phyloP scores from a whole-genome alignment of 2,888 invertebrate genomes.

The Lordiphosa andalusiaca region DNA sequence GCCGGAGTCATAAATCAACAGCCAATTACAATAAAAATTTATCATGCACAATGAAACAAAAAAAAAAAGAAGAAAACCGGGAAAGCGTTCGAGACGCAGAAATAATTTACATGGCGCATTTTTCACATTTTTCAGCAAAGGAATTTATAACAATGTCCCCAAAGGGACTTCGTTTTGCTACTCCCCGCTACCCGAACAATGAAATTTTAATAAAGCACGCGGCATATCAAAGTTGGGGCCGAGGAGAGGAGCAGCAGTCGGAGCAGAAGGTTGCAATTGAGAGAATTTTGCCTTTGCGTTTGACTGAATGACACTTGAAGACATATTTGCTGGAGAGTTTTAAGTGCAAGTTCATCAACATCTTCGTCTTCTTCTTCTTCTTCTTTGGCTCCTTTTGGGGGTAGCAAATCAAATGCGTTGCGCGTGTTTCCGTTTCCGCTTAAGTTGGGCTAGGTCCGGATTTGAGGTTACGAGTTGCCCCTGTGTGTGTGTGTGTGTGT shows the following conservation, averaged over 20 bases:
- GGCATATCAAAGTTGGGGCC: slow-evolving; percentile 46
- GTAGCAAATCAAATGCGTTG: slow-evolving; percentile 65
- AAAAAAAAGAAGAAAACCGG: slow-evolving; percentile 2
- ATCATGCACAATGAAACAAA: slow-evolving; percentile 68
- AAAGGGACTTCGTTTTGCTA: slow-evolving; percentile 49
- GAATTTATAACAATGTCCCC: slow-evolving; percentile 73
- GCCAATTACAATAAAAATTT: slow-evolving; percentile 75
- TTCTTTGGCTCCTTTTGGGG: slow-evolving; percentile 23
- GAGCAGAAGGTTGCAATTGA: neutral
- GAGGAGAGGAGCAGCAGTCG: neutral
- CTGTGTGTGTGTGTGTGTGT: too few species aligned
- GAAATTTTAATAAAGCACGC: slow-evolving; percentile 72
- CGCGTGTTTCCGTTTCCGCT: slow-evolving; percentile 50
- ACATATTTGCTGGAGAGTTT: slow-evolving; percentile 60
- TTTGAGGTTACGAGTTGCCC: neutral
- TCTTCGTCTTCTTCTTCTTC: neutral
- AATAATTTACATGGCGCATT: slow-evolving; percentile 73
- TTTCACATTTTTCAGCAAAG: slow-evolving; percentile 67
- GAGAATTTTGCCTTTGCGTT: slow-evolving; percentile 19
- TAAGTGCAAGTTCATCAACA: slow-evolving; percentile 52
- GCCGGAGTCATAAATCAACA: slow-evolving; percentile 64
- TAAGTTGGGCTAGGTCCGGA: slow-evolving; percentile 55
- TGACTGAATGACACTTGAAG: slow-evolving; percentile 43
- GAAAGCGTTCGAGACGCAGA: slow-evolving; percentile 49
- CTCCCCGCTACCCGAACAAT: slow-evolving; percentile 35